phyloP scores from a whole-genome alignment of 2,888 invertebrate species.

The Tanytarsus gracilentus region DNA sequence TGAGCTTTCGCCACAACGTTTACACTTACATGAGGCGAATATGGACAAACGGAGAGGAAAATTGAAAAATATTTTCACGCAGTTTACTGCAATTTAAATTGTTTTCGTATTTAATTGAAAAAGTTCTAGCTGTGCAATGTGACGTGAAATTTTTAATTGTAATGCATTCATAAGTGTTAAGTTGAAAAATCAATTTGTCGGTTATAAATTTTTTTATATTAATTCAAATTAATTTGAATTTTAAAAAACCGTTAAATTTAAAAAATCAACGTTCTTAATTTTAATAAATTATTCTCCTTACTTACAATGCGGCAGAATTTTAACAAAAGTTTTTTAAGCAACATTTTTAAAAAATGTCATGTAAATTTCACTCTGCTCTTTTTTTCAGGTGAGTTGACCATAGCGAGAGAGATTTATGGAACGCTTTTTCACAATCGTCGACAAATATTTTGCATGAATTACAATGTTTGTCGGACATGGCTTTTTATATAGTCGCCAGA shows the following conservation, averaged over 20 bases:
- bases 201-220: no score
- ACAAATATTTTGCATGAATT: slow-evolving; percentile 13
- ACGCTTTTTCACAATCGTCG: neutral
- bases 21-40: neutral
- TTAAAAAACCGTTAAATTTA: no score
- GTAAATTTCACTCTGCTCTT: slow-evolving; percentile 17
- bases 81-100: neutral
- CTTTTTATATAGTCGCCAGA: neutral
- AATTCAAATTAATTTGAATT: no score
- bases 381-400: neutral
- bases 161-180: no score
- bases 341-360: slow-evolving; percentile 18
- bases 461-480: neutral
- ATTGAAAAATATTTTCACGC: neutral
- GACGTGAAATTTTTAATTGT: slow-evolving; percentile 5
- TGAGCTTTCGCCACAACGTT: no score
- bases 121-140: neutral
- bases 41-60: neutral
- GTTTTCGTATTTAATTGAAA: slow-evolving; percentile 6
- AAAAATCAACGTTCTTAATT: no score
- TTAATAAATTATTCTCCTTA: neutral
- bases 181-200: no score
- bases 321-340: neutral
- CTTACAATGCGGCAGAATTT: neutral
- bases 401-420: slow-evolving; percentile 10